Conservation (phyloP, 2,797 vertebrate genomes). For the Smutsia temminckii region DNA sequence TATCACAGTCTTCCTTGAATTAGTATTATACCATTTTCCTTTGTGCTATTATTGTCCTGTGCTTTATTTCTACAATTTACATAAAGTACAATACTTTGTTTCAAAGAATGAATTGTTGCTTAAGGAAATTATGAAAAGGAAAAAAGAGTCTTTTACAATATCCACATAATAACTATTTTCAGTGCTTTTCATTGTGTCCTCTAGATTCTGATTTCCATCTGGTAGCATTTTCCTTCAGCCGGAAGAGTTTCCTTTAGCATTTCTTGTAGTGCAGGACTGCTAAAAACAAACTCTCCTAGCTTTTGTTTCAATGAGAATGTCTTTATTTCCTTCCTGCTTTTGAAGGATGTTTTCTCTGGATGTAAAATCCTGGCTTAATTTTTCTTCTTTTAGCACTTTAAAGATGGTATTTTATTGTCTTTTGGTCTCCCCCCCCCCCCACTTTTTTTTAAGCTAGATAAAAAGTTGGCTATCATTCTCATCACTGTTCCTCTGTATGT, state of each 20-base stretch:
- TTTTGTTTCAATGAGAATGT: background rate
- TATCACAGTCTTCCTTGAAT: background rate
- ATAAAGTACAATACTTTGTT: background rate
- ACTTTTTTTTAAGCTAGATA: background rate
- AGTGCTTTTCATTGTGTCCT: background rate
- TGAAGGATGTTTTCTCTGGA: background rate
- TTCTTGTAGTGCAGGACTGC: background rate
- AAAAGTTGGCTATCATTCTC: conserved; percentile 6
- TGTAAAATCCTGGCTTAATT: background rate
- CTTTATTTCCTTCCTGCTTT: conserved; percentile 13
- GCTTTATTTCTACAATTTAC: background rate
- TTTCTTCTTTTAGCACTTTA: background rate
- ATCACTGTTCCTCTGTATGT: background rate
- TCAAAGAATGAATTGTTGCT: background rate
- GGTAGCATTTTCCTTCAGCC: background rate
- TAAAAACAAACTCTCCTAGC: background rate
- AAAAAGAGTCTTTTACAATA: background rate
- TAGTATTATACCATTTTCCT: background rate
- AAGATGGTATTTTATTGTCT: background rate
- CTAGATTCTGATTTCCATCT: background rate
- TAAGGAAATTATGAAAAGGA: background rate
- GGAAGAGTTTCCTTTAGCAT: background rate
- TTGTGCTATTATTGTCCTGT: background rate
- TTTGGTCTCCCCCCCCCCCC: background rate
- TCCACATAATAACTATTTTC: background rate